These are phyloP conservation scores for Microcebus tavaratra DNA, from an alignment of 2,113 vertebrate species.

Conservation along the genomic window DNA sequence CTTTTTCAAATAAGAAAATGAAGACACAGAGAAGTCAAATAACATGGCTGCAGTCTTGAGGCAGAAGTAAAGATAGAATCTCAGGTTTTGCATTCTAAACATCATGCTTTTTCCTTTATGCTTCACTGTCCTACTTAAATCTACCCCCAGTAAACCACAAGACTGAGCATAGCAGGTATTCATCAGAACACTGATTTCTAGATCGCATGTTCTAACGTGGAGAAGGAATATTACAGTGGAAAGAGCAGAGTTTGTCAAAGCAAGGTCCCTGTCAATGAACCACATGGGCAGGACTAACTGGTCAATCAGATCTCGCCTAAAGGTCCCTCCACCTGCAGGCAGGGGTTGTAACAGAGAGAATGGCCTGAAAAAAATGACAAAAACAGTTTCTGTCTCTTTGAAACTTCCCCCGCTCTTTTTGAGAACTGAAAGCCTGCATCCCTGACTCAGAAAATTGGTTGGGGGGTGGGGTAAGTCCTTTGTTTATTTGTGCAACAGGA, in stretches of 20 bases:
- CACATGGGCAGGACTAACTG: not conserved
- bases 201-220: not conserved
- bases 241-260: not conserved
- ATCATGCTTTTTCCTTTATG: not conserved
- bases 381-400: no score
- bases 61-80: not conserved
- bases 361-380: no score
- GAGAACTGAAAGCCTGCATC: no score
- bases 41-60: not conserved
- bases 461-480: no score
- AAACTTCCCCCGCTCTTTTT: no score
- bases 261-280: not conserved
- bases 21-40: not conserved
- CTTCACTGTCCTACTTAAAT: not conserved
- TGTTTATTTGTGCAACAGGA: no score
- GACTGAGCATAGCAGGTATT: not conserved
- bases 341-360: no score
- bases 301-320: not conserved
- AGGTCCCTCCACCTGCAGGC: not conserved
- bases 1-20: not conserved
- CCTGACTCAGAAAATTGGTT: no score
- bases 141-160: no score
- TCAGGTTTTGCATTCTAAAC: not conserved
- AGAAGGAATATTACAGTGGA: not conserved
- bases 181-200: not conserved